Percentiles rank a stretch among this genome's conserved stretches.
These are phyloP conservation scores for Sialia sialis DNA, from an alignment of 2,113 vertebrate genomes.

Conservation along the genomic window DNA sequence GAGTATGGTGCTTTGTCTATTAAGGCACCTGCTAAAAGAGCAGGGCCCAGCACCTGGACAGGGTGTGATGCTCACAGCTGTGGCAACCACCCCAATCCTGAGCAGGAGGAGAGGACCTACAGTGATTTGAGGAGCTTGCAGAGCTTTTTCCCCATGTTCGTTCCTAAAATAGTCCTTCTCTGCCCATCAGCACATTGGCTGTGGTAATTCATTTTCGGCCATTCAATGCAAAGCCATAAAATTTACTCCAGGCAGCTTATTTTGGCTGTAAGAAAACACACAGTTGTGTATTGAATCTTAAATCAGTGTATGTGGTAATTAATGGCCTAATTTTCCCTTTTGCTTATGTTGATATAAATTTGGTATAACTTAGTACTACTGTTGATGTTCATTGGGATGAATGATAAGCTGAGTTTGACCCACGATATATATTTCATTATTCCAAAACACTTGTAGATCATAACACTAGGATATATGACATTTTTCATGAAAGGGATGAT, in stretches of 20 bases:
- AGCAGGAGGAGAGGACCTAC: background rate
- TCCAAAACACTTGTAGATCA: background rate
- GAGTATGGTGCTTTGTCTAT: background rate
- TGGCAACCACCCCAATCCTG: background rate
- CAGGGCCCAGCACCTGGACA: background rate
- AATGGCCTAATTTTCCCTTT: background rate
- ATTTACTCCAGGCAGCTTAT: background rate
- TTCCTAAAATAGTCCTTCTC: background rate
- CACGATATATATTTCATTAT: background rate
- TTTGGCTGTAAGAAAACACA: background rate
- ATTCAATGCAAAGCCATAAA: background rate
- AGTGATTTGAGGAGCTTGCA: background rate
- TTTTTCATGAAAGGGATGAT: background rate
- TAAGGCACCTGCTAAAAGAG: background rate
- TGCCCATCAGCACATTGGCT: background rate
- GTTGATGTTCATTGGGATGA: background rate
- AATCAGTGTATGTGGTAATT: background rate
- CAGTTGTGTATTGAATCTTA: background rate
- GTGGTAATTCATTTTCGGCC: background rate
- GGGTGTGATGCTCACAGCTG: background rate
- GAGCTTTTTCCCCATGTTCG: fast-evolving
- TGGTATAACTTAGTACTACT: background rate
- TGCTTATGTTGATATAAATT: background rate
- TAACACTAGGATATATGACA: background rate
- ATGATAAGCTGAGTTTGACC: background rate